Base-by-base conservation (phyloP, 2,797 vertebrate genomes). In the Falco peregrinus region DNA sequence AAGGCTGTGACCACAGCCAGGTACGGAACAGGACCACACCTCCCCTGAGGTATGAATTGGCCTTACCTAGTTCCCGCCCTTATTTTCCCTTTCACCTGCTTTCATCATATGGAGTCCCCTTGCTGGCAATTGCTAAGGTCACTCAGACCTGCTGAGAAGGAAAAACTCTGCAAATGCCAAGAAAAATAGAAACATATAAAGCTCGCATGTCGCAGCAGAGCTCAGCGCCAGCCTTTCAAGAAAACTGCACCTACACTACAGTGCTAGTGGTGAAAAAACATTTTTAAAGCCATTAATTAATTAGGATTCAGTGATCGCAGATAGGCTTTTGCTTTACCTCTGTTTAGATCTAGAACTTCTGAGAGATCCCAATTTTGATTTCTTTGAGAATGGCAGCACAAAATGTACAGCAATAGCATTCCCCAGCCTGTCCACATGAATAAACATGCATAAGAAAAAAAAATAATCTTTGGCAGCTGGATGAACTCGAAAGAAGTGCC, bases 51-150 rank as follows among this genome's bases (percentile, higher is more conserved):
- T 93, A 96, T 68, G 90, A 94, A 91, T 63, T 84, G 84, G 87
- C 87, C 83, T 93, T 93, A 84, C 85, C 82, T 45, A 45, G 76
- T 65, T 78, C 86, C 56, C 74, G 53, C 93, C 94, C 84, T 91
- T 73, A 75, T 91, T 96, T 96, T 95, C 90, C 94, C 96, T 97
- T 96, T 97, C 93, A 95, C 96, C 97, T 93, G 96, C 83, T 97
- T 95, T 95, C 93, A 80, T 93, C 92, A 78, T 31, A 51, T 5
- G 69, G 82, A 95, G 68, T 95, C 95, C 90, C 91, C 82, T 96
- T 94, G 89, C 89, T 84, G 80, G 93, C 78, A 81, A 67, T 85
- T 65, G 86, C 94, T 93, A 96, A 97, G 89, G 96, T 95, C 95
- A 96, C 79, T 87, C 73, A 60, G 54, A 50, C 41, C 0, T 39